A percentile compares a stretch with the other conserved stretches of the same genome.
Conservation (phyloP, 2,888 invertebrate genomes). For the Trissolcus japonicus region DNA sequence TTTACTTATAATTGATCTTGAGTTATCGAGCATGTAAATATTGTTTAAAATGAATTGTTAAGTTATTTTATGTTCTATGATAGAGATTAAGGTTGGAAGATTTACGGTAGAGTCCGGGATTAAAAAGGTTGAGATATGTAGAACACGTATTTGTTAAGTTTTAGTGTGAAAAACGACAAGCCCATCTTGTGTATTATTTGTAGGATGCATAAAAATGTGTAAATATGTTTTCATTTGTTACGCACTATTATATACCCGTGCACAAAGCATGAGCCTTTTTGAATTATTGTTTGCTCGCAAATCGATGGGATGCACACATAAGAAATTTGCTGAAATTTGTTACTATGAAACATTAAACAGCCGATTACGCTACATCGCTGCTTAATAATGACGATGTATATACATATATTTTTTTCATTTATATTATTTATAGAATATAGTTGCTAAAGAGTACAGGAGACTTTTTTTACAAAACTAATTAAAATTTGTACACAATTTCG, state of each 20-base stretch:
- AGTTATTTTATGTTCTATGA: conserved; percentile 67
- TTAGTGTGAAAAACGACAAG: conserved; percentile 57
- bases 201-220: conserved; percentile 39
- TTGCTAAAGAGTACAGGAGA: conserved; percentile 71
- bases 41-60: conserved; percentile 68
- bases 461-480: conserved; percentile 67
- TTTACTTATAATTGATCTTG: conserved; percentile 68
- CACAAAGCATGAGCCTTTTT: conserved; percentile 5
- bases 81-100: conserved; percentile 38
- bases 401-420: conserved; percentile 59
- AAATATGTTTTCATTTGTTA: conserved; percentile 17
- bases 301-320: conserved; percentile 44
- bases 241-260: conserved; percentile 12
- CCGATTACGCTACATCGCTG: conserved; percentile 58
- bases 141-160: conserved; percentile 61
- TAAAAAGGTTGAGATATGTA: conserved; percentile 65
- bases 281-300: conserved; percentile 10
- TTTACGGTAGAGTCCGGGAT: conserved; percentile 37
- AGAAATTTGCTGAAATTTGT: conserved; percentile 44
- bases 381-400: conserved; percentile 44
- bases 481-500: conserved; percentile 73
- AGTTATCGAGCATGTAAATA: conserved; percentile 68
- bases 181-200: conserved; percentile 31
- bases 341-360: conserved; percentile 59
- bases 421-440: conserved; percentile 61